Evolutionary conservation across 2,113 vertebrate genomes (phyloP).

Genomic region (Mola mola): DNA sequence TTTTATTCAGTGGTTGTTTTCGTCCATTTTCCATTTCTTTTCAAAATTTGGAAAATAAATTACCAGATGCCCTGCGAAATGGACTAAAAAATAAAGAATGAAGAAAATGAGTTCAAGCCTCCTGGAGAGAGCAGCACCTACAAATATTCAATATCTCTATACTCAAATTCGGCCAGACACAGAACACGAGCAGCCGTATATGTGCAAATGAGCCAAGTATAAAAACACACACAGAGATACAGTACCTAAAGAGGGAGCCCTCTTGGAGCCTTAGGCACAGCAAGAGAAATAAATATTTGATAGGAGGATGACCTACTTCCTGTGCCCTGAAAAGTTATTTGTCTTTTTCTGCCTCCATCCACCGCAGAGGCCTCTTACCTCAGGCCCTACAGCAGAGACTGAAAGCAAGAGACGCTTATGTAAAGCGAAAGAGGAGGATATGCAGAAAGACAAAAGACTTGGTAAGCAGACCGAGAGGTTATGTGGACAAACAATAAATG

Average conservation of each 20-base stretch:
- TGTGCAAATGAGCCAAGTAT: slow-evolving; percentile 33
- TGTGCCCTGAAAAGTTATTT: slow-evolving; percentile 76
- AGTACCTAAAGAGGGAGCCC: slow-evolving; percentile 51
- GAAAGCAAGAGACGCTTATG: slow-evolving; percentile 1
- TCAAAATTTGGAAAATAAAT: no score
- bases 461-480: slow-evolving; percentile 19
- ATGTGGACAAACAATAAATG: slow-evolving; percentile 9
- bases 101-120: slow-evolving; percentile 20
- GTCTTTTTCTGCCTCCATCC: slow-evolving; percentile 68
- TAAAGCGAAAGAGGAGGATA: slow-evolving; percentile 6
- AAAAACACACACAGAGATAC: slow-evolving; percentile 27
- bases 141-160: slow-evolving; percentile 39
- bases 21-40: no score
- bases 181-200: slow-evolving; percentile 22
- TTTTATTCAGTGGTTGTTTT: no score
- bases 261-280: slow-evolving; percentile 68
- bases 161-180: slow-evolving; percentile 18
- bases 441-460: slow-evolving; percentile 18
- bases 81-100: no score
- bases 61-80: no score
- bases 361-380: slow-evolving; percentile 42
- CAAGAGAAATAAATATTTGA: slow-evolving; percentile 78
- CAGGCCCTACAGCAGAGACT: slow-evolving; percentile 34
- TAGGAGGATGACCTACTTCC: slow-evolving; percentile 75
- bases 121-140: slow-evolving; percentile 9